phyloP scores from a whole-genome alignment of 2,888 invertebrate species.

The Drosophila peninsularis region DNA sequence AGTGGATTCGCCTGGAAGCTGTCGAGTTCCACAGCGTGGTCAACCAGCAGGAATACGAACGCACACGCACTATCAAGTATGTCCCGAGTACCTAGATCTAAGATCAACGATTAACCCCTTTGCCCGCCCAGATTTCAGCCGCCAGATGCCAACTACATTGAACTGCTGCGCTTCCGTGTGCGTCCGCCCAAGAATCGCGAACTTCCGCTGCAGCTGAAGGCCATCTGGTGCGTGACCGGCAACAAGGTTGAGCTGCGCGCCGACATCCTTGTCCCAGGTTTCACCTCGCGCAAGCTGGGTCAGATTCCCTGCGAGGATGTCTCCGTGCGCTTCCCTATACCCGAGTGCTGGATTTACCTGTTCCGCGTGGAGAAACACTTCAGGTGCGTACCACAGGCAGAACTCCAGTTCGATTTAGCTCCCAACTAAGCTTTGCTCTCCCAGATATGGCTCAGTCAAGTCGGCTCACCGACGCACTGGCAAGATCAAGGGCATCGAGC shows the following conservation, averaged over 20 bases:
- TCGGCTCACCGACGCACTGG: constrained; percentile 95
- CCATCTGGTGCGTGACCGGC: constrained; percentile 94
- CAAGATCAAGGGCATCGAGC: constrained; percentile 96
- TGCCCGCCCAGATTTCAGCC: constrained; percentile 91
- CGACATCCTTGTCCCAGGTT: constrained; percentile 98
- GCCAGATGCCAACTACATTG: constrained; percentile 98
- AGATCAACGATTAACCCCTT: neutral
- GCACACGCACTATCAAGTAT: constrained; percentile 93
- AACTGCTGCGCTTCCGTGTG: constrained; percentile 97
- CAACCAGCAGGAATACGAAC: constrained; percentile 94
- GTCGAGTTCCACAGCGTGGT: constrained; percentile 98
- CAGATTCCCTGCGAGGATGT: constrained; percentile 99
- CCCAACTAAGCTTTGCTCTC: neutral
- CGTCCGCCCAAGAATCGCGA: constrained; percentile 98
- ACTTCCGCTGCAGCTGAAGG: constrained; percentile 97
- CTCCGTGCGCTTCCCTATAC: constrained; percentile 97
- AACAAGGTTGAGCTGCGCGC: constrained; percentile 97
- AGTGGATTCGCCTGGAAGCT: constrained; percentile 98
- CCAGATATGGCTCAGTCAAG: constrained; percentile 97
- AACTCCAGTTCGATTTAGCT: neutral
- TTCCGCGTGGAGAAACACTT: constrained; percentile 99
- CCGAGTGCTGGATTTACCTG: constrained; percentile 99
- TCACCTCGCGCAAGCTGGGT: constrained; percentile 96
- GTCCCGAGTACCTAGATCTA: neutral
- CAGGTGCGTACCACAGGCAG: constrained; percentile 78